phyloP scores from a whole-genome alignment of 2,113 vertebrate species.

The Fulmarus glacialis region DNA sequence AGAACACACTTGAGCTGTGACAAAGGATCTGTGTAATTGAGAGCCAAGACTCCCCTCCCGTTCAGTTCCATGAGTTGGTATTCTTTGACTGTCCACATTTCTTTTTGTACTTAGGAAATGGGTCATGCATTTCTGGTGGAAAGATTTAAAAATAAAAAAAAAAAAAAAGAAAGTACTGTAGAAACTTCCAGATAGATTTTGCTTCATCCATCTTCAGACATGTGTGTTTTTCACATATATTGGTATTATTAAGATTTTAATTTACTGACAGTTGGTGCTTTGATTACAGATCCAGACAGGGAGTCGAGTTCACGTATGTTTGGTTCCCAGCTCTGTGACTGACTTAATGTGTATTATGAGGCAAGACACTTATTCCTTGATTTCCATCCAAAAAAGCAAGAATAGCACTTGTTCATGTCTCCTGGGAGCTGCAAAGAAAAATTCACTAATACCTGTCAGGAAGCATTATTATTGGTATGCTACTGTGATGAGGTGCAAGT shows the following conservation, averaged over 20 bases:
- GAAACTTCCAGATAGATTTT: background rate
- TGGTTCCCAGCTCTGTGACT: background rate
- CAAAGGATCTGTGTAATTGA: conserved; percentile 41
- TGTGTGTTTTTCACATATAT: background rate
- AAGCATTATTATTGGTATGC: background rate
- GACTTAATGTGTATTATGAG: background rate
- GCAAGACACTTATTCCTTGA: background rate
- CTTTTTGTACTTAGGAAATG: background rate
- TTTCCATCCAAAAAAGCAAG: background rate
- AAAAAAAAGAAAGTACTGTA: background rate
- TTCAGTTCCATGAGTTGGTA: background rate
- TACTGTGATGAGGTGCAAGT: background rate
- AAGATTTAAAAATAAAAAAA: background rate
- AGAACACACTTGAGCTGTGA: conserved; percentile 56
- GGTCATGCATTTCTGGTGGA: background rate
- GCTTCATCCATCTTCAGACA: background rate
- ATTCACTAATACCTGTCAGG: background rate
- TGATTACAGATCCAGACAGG: background rate
- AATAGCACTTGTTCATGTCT: background rate
- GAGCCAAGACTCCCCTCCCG: conserved; percentile 4
- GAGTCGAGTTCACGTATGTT: background rate
- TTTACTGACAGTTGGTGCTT: background rate
- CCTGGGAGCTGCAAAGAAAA: background rate
- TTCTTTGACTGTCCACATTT: background rate
- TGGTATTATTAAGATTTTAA: background rate